A percentile compares a stretch with the other conserved stretches of the same genome.
phyloP scores from a whole-genome alignment of 2,888 invertebrate genomes.

The Chloroclystis v-ata region DNA sequence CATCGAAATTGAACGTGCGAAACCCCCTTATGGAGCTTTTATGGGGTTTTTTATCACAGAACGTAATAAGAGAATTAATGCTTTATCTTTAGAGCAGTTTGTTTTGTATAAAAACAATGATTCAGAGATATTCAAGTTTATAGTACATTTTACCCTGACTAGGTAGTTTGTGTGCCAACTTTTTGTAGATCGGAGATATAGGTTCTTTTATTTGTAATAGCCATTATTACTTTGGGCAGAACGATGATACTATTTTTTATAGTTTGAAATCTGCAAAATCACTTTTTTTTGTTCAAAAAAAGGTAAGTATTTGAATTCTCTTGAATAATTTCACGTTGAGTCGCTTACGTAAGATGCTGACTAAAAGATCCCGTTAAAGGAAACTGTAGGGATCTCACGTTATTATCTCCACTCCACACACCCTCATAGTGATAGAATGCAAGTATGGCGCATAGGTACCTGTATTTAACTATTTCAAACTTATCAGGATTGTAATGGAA shows the following conservation, averaged over 20 bases:
- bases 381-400: not conserved
- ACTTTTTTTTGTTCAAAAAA: no score
- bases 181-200: not conserved
- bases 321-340: no score
- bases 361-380: no score
- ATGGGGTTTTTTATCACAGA: not conserved
- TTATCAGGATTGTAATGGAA: no score
- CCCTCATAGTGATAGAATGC: conserved; percentile 12
- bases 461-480: no score
- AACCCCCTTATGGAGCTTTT: conserved; percentile 1
- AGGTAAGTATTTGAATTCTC: no score
- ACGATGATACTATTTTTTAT: no score
- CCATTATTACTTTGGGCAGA: no score
- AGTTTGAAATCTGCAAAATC: no score
- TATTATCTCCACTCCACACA: conserved; percentile 11
- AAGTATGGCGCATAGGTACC: not conserved
- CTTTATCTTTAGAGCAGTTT: not conserved
- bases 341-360: no score
- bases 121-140: not conserved
- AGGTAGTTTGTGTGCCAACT: conserved; percentile 2
- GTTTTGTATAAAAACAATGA: not conserved
- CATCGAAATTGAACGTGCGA: conserved; percentile 15
- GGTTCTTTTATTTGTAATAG: not conserved
- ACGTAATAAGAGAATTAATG: not conserved
- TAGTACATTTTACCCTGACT: not conserved